Conservation (phyloP, 2,113 vertebrate genomes). For the Coturnix japonica region DNA sequence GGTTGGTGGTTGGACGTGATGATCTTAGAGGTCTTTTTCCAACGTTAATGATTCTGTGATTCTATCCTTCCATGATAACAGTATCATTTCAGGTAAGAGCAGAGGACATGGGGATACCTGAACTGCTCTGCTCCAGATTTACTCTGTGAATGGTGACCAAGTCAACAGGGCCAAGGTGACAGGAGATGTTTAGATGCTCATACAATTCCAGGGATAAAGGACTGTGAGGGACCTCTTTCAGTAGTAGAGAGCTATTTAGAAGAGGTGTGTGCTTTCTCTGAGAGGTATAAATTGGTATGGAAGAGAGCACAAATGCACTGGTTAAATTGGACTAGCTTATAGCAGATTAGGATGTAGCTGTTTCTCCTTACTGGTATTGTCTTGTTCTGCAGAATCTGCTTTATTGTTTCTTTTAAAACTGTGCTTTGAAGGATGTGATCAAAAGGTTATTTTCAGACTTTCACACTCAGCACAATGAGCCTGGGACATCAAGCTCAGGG, state of each 20-base stretch:
- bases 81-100: background rate
- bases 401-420: background rate
- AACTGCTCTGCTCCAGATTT: conserved; percentile 11
- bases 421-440: background rate
- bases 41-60: no score
- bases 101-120: background rate
- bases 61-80: background rate
- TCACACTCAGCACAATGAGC: background rate
- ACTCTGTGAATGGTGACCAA: background rate
- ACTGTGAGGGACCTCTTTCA: background rate
- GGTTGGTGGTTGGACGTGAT: no score
- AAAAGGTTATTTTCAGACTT: background rate
- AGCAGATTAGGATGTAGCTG: background rate
- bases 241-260: background rate
- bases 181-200: background rate
- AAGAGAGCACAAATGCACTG: background rate
- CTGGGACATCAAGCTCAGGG: background rate
- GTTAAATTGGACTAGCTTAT: background rate
- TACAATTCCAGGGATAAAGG: background rate
- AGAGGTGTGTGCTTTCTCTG: background rate
- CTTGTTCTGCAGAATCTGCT: background rate
- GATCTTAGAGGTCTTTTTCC: no score
- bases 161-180: background rate
- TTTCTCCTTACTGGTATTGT: background rate
- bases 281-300: background rate